Evolutionary conservation across 2,888 invertebrate genomes (phyloP).

Genomic region (Cephalotes varians): DNA sequence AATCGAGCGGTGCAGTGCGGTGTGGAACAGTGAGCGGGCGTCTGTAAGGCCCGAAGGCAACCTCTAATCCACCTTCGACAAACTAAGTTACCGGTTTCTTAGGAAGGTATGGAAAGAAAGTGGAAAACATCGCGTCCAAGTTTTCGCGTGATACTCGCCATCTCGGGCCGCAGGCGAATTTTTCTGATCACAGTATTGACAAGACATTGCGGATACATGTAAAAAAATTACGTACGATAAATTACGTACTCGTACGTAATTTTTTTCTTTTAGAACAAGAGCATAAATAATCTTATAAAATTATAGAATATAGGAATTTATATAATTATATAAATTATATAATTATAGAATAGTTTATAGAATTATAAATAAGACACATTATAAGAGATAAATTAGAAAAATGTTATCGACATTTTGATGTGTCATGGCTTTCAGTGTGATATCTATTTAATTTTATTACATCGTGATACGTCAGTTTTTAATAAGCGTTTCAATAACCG

Average conservation of each 20-base stretch:
- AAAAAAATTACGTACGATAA: neutral
- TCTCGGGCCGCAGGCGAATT: neutral
- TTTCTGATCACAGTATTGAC: neutral
- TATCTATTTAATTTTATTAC: constrained; percentile 2
- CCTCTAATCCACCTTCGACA: constrained; percentile 64
- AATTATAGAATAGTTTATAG: too few species aligned
- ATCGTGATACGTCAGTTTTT: neutral
- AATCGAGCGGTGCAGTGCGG: neutral
- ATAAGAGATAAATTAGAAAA: neutral
- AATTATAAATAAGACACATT: neutral
- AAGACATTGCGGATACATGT: neutral
- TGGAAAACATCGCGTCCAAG: constrained; percentile 29
- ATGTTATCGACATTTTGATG: neutral
- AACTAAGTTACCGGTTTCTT: constrained; percentile 61
- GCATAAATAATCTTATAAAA: neutral
- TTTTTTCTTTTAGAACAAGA: neutral
- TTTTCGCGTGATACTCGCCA: constrained; percentile 41
- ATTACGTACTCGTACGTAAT: neutral
- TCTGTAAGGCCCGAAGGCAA: constrained; percentile 35
- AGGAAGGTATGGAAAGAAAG: neutral
- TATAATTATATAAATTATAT: too few species aligned
- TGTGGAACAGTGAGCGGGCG: neutral
- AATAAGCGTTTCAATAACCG: neutral
- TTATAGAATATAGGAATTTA: too few species aligned
- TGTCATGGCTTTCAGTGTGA: too few species aligned